Conservation (phyloP, 2,888 invertebrate species). For the Zelleria hepariella region DNA sequence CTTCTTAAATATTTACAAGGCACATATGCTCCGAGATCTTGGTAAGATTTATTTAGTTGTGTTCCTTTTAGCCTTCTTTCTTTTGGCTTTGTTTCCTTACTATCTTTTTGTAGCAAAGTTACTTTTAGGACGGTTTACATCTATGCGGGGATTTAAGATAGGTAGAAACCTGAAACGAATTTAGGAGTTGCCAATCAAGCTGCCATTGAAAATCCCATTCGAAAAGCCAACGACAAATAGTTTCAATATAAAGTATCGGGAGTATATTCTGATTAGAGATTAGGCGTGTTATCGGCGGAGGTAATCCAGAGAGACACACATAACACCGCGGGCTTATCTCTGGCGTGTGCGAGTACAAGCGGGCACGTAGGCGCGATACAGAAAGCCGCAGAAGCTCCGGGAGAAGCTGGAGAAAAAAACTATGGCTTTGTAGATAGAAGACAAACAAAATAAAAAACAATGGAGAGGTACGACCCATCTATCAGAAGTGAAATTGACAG, state of each 20-base stretch:
- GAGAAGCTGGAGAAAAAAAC: too few species aligned
- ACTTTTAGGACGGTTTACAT: too few species aligned
- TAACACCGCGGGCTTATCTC: not conserved
- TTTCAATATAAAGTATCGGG: conserved; percentile 9
- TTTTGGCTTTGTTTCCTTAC: not conserved
- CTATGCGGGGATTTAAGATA: too few species aligned
- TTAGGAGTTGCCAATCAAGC: not conserved
- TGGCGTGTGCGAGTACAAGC: not conserved
- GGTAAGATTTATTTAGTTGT: not conserved
- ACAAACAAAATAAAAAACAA: too few species aligned
- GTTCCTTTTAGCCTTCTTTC: not conserved
- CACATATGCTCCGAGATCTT: not conserved
- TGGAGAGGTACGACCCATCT: too few species aligned
- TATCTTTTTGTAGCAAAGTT: too few species aligned
- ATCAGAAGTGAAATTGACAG: too few species aligned
- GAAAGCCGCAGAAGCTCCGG: too few species aligned
- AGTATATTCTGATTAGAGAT: conserved; percentile 15
- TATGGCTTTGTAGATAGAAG: too few species aligned
- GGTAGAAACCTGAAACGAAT: too few species aligned
- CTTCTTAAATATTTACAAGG: conserved; percentile 3
- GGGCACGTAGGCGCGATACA: too few species aligned
- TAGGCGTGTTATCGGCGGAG: not conserved
- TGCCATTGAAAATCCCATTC: not conserved
- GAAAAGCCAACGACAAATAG: not conserved
- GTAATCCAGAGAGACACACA: not conserved